phyloP scores from a whole-genome alignment of 2,888 invertebrate genomes.

The Acleris laterana region DNA sequence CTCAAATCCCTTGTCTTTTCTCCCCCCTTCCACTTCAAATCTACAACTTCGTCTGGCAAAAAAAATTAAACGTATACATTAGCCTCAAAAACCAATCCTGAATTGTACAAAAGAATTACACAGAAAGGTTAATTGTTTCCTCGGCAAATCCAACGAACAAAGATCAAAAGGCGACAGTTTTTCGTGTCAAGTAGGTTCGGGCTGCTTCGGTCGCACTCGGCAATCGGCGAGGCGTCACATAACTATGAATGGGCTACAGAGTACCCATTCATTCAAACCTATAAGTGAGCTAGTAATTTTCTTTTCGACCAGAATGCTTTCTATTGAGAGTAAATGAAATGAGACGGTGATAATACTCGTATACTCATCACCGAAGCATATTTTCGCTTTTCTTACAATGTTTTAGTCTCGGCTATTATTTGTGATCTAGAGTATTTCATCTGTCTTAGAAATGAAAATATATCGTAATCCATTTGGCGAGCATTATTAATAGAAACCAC shows the following conservation, averaged over 20 bases:
- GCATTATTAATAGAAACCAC: conserved; percentile 35
- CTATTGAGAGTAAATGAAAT: conserved; percentile 6
- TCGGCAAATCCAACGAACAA: conserved; percentile 4
- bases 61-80: background rate
- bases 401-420: background rate
- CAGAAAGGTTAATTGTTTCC: conserved; percentile 22
- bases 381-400: background rate
- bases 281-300: background rate
- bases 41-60: no score
- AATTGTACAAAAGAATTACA: background rate
- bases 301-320: background rate
- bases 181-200: conserved; percentile 43
- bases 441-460: conserved; percentile 1
- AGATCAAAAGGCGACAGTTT: conserved; percentile 42
- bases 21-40: no score
- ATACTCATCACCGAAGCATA: background rate
- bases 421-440: background rate
- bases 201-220: conserved; percentile 41
- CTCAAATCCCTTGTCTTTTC: no score
- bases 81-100: background rate
- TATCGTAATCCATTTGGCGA: conserved; percentile 21
- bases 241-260: conserved; percentile 6
- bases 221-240: conserved; percentile 27
- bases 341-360: background rate
- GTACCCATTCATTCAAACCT: background rate